Evolutionary conservation across 1,140 invertebrate species (phyloP), one percentile per base, ranked within the genome.

Genomic region (Gonatopus flavifemur): DNA sequence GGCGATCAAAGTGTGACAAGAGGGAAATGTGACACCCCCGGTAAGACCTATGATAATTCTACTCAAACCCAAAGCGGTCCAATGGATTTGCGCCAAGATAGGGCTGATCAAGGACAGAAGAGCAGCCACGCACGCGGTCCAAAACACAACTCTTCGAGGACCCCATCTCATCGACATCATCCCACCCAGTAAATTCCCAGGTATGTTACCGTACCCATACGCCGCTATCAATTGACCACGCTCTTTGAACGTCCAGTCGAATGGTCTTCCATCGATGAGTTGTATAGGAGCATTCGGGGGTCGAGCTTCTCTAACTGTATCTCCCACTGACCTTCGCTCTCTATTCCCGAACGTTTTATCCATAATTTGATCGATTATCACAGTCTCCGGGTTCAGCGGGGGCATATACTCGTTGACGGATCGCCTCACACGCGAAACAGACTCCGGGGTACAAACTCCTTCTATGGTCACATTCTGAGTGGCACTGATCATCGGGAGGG

Each of bases 1-100:
- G 0, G 86, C 85, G 4, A 88, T 83, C 38, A 89, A 55, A 7
- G 78, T 82, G 49, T 88, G 86, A 16, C 86, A 79, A 3, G 84
- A 78, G 0, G 87, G 87, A 70, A 88, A 88, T 10, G 83, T 76
- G 0, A 85, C 79, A 1, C 87, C 87, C 0, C 69, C 85, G 80
- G 70, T 63, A 0, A 74, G 0, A 0, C 72, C 72, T 9, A 74
- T 35, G 3, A 74, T 30, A 1, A 70, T 50, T 5, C 72, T 55
- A 0, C 62, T 47, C 0, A 53, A 1, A 0, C 66, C 0, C 1
- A 74, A 35, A 0, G 33, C 30, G 0, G 20, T 32, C 70, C 70
- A 74, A 6, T 65, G 60, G 0, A 59, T 0, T 8, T 73, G 66
- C 0, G 87, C 84, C 0, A 83, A 77, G 1, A 80, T 67, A 0